Evolutionary conservation across 2,888 invertebrate genomes (phyloP), one percentile per base, ranked within the genome.

Genomic region (Arctia plantaginis): DNA sequence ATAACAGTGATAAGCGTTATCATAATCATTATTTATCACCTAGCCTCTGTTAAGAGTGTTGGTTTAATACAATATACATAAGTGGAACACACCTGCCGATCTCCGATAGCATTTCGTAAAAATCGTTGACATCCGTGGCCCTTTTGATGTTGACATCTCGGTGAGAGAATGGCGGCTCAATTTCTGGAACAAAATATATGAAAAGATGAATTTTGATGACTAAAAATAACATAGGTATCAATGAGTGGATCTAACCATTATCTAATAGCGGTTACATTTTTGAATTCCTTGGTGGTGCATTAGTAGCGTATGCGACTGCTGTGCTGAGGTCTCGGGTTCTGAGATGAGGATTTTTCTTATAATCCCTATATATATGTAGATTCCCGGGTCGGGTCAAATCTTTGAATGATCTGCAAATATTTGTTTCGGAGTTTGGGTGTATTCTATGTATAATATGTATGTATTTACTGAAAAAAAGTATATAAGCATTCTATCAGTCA

Each of bases 101-200:
- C 95, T 99, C 98, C 75, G 98, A 97, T 86, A 98, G 97, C 92
- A 99, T 97, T 88, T 98, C 98, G 91, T 98, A 99, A 87, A 97
- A 96, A 86, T 98, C 97, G 90, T 98, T 98, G 85, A 99, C 98
- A 94, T 99, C 98, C 75, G 97, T 97, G 83, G 97, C 98, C 82
- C 98, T 97, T 92, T 98, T 97, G 86, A 99, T 97, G 82, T 96
- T 96, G 80, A 99, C 99, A 96, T 99, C 98, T 90, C 98, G 97
- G 90, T 97, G 97, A 18, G 98, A 98, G 94, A 99, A 99, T 78
- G 98, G 98, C 35, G 98, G 97, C 90, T 98, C 98, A 91, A 98
- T 95, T 94, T 98, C 98, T 98, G 97, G 39, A 97, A 92, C 86
- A 90, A 89, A 81, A 80, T 85, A 70, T 10, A 65, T 35, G 2